phyloP scores from a whole-genome alignment of 1,140 invertebrate species.

The Rhopalosiphum padi region DNA sequence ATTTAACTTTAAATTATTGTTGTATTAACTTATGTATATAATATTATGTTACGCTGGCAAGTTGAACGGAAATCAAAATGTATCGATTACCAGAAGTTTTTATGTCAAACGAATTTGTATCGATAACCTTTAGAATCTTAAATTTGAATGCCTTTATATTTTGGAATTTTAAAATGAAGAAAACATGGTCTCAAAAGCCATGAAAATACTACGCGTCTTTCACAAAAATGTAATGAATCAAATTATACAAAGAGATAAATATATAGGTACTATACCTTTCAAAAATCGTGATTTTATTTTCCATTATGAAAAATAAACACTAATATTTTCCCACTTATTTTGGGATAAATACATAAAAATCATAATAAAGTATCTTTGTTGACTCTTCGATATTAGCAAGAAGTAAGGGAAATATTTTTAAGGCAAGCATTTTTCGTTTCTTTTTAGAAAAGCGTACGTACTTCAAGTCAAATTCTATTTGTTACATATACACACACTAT shows the following conservation, averaged over 20 bases:
- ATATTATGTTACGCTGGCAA: too few species aligned
- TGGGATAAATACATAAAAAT: not conserved
- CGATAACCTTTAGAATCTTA: too few species aligned
- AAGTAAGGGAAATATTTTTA: not conserved
- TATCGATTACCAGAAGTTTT: not conserved
- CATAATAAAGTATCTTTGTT: not conserved
- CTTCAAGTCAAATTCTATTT: not conserved
- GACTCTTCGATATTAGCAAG: not conserved
- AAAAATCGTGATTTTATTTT: not conserved
- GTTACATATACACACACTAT: not conserved
- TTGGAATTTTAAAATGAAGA: too few species aligned
- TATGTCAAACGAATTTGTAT: too few species aligned
- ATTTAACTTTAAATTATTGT: not conserved
- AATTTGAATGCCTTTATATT: too few species aligned
- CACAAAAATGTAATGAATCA: too few species aligned
- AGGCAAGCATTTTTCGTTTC: not conserved
- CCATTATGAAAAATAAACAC: not conserved
- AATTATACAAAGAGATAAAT: too few species aligned
- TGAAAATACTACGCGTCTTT: too few species aligned
- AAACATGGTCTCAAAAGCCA: too few species aligned
- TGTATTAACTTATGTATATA: too few species aligned
- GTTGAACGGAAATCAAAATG: not conserved
- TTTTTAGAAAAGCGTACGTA: not conserved
- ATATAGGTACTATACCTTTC: not conserved
- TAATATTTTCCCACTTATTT: not conserved